phyloP scores from a whole-genome alignment of 2,888 invertebrate genomes.

The Dilophus febrilis region DNA sequence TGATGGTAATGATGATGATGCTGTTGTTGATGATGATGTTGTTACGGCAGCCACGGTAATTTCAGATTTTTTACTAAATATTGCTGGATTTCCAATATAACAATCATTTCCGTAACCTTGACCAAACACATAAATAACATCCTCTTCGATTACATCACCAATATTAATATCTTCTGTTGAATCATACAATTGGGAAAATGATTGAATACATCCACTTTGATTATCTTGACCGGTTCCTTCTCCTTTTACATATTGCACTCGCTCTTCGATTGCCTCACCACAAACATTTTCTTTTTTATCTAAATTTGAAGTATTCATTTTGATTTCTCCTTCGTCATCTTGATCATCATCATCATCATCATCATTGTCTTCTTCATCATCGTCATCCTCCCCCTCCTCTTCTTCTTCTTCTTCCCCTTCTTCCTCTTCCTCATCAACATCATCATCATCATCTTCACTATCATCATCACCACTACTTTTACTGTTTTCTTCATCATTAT shows the following conservation, averaged over 20 bases:
- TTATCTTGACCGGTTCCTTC: constrained; percentile 51
- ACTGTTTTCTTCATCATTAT: constrained; percentile 14
- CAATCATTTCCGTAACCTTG: constrained; percentile 57
- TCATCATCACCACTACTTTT: constrained; percentile 16
- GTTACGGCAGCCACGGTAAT: background rate
- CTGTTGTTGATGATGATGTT: background rate
- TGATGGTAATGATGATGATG: too few relatives aligned
- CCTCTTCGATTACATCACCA: constrained; percentile 58
- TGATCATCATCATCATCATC: constrained; percentile 12
- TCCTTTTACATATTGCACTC: constrained; percentile 49
- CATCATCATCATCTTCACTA: constrained; percentile 17
- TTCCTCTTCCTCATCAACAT: constrained; percentile 11
- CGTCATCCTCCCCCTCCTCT: constrained; percentile 22
- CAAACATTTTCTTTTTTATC: constrained; percentile 17
- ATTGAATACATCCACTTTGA: constrained; percentile 20
- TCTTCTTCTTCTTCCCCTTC: constrained; percentile 6
- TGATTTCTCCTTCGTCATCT: constrained; percentile 14
- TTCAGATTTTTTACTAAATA: constrained; percentile 17
- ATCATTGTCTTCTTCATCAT: constrained; percentile 11
- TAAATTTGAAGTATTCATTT: too few relatives aligned
- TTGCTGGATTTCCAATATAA: constrained; percentile 49
- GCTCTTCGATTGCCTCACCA: constrained; percentile 55
- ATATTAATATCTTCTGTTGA: constrained; percentile 19
- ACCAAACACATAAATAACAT: constrained; percentile 49
- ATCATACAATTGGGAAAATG: background rate